phyloP scores from a whole-genome alignment of 2,113 vertebrate species.

The Brachyhypopomus gauderio region DNA sequence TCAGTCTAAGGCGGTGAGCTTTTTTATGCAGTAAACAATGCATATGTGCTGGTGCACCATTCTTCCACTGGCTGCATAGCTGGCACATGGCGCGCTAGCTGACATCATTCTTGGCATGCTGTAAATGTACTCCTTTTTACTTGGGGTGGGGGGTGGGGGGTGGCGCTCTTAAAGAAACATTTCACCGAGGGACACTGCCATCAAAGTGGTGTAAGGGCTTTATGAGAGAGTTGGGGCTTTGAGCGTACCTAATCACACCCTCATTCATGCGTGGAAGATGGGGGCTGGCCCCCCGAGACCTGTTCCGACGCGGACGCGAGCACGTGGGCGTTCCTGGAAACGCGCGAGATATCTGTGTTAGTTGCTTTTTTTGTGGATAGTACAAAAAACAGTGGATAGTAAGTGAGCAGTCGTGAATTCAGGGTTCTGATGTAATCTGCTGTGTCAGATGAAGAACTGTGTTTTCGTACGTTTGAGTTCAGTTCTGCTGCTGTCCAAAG shows the following conservation, averaged over 20 bases:
- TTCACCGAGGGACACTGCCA: slow-evolving; percentile 64
- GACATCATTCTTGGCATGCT: slow-evolving; percentile 93
- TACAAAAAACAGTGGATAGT: too few relatives aligned
- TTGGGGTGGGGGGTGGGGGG: slow-evolving; percentile 68
- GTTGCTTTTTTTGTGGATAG: not conserved
- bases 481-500: not conserved
- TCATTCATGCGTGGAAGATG: slow-evolving; percentile 7
- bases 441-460: not conserved
- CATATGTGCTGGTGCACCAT: slow-evolving; percentile 85
- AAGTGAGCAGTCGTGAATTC: not conserved
- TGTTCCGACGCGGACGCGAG: not conserved
- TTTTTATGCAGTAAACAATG: slow-evolving; percentile 92
- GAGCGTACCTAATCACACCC: slow-evolving; percentile 33
- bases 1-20: slow-evolving; percentile 82
- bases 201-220: slow-evolving; percentile 63
- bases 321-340: not conserved
- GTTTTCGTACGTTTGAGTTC: not conserved
- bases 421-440: not conserved
- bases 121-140: slow-evolving; percentile 79
- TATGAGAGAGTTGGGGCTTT: slow-evolving; percentile 23
- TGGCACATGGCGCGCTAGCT: slow-evolving; percentile 80
- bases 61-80: slow-evolving; percentile 80
- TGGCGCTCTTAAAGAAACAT: slow-evolving; percentile 75
- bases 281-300: not conserved
- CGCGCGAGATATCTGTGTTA: not conserved